phyloP scores from a whole-genome alignment of 2,888 invertebrate species.

The Orthosia incerta region DNA sequence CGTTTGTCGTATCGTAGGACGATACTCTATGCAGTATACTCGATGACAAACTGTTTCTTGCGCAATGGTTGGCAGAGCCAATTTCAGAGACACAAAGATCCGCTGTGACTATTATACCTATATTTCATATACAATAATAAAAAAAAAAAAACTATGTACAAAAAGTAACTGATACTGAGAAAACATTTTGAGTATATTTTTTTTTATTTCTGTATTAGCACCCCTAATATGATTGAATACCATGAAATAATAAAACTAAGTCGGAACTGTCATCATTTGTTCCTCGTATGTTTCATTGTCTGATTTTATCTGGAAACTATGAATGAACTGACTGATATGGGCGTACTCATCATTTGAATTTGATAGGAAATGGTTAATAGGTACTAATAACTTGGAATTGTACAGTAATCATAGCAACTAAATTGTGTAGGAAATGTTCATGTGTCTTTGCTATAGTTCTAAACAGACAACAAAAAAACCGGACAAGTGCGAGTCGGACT shows the following conservation, averaged over 20 bases:
- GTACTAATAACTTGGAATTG: not conserved
- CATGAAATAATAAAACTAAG: not conserved
- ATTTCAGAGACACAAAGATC: too few relatives aligned
- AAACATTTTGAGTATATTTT: too few relatives aligned
- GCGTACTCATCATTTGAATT: not conserved
- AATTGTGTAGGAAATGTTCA: not conserved
- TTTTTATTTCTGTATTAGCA: not conserved
- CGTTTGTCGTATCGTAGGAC: too few relatives aligned
- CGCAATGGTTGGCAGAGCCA: too few relatives aligned
- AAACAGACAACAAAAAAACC: too few relatives aligned
- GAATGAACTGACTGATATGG: not conserved
- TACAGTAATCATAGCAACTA: not conserved
- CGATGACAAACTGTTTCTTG: too few relatives aligned
- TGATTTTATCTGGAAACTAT: constrained; percentile 7
- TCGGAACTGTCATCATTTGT: not conserved
- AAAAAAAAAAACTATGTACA: too few relatives aligned
- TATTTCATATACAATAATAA: too few relatives aligned
- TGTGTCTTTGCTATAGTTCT: not conserved
- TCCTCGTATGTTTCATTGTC: not conserved
- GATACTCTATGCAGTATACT: too few relatives aligned
- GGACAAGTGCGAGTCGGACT: too few relatives aligned
- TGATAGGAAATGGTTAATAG: not conserved
- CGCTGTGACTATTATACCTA: too few relatives aligned
- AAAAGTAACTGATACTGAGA: too few relatives aligned
- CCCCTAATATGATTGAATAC: not conserved